Evolutionary conservation across 2,888 invertebrate genomes (phyloP).

Genomic region (Carabus problematicus): DNA sequence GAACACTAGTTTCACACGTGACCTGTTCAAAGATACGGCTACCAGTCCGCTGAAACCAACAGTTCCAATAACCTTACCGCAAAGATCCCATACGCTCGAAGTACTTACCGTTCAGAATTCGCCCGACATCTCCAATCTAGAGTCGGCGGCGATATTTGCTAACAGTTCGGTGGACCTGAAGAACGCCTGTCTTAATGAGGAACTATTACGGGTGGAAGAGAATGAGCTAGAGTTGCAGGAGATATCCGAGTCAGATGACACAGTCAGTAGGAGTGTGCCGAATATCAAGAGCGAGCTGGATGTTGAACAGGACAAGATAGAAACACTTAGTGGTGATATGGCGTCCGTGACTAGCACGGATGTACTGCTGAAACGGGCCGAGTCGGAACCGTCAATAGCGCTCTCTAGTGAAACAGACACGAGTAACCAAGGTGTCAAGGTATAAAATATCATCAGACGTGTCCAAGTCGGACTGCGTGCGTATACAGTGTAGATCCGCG

Average conservation of each 20-base stretch:
- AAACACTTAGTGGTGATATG: constrained; percentile 49
- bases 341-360: constrained; percentile 50
- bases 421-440: constrained; percentile 1
- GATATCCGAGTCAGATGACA: constrained; percentile 56
- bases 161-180: constrained; percentile 87
- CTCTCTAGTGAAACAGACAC: constrained; percentile 60
- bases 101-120: constrained; percentile 31
- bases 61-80: constrained; percentile 40
- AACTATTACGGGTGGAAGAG: constrained; percentile 64
- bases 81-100: constrained; percentile 44
- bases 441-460: not conserved
- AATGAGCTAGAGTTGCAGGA: constrained; percentile 55
- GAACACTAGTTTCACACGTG: constrained; percentile 44
- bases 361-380: constrained; percentile 65
- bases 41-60: constrained; percentile 56
- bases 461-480: too few species aligned
- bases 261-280: constrained; percentile 68
- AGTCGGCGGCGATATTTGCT: constrained; percentile 80
- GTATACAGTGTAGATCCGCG: too few species aligned
- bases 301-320: constrained; percentile 53
- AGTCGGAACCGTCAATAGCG: constrained; percentile 70
- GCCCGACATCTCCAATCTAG: constrained; percentile 8
- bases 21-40: constrained; percentile 53
- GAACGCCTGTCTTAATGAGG: constrained; percentile 82
- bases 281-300: constrained; percentile 63